phyloP scores from a whole-genome alignment of 2,113 vertebrate genomes.

The Tinamus guttatus region DNA sequence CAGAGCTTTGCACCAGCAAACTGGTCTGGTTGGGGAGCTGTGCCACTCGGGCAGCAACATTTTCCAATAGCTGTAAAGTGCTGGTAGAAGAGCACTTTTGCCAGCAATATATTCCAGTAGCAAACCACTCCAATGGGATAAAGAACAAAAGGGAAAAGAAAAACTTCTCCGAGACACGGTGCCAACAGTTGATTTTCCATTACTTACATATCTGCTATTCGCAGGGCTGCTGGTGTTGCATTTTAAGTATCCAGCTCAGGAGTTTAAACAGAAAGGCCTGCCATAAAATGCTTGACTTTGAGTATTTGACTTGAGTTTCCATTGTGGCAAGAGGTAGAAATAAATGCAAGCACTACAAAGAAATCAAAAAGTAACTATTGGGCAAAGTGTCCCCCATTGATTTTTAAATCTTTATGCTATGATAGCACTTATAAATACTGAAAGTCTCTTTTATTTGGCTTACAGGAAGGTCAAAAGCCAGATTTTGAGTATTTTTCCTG shows the following conservation, averaged over 20 bases:
- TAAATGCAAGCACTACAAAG: constrained; percentile 4
- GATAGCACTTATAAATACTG: neutral
- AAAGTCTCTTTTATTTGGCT: neutral
- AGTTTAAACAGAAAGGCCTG: constrained; percentile 48
- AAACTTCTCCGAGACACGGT: neutral
- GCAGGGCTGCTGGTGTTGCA: neutral
- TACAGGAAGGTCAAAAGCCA: constrained; percentile 40
- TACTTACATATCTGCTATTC: neutral
- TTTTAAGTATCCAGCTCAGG: constrained; percentile 58
- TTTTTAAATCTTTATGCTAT: constrained; percentile 2
- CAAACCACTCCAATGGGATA: neutral
- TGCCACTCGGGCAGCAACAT: neutral
- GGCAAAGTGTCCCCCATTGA: neutral
- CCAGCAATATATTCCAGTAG: neutral
- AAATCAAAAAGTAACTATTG: neutral
- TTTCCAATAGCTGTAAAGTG: neutral
- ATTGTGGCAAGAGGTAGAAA: constrained; percentile 7
- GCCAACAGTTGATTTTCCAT: constrained; percentile 47
- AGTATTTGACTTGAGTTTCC: constrained; percentile 15
- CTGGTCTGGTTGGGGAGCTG: neutral
- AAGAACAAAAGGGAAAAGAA: neutral
- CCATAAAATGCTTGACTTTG: constrained; percentile 26
- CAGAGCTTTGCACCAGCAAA: neutral
- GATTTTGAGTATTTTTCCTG: neutral
- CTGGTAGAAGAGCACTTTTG: neutral